phyloP scores from a whole-genome alignment of 2,888 invertebrate species.

The Fabriciana adippe region DNA sequence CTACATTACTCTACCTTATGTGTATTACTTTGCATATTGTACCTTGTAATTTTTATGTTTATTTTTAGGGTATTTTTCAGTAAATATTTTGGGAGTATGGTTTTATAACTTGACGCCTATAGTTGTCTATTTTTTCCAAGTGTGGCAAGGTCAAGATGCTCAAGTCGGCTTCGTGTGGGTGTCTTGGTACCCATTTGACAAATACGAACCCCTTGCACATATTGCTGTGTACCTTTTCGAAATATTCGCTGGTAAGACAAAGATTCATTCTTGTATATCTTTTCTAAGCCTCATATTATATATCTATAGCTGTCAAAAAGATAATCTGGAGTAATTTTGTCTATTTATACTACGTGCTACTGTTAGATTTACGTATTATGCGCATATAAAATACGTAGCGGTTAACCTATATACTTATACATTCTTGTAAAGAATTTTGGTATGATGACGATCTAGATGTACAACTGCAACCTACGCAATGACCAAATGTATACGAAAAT shows the following conservation, averaged over 20 bases:
- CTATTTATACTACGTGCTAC: background rate
- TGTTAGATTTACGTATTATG: background rate
- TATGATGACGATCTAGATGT: background rate
- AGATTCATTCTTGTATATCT: too few relatives aligned
- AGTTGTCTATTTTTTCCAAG: conserved; percentile 55
- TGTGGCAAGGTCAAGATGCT: conserved; percentile 52
- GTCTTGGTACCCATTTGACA: conserved; percentile 77
- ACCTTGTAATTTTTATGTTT: background rate
- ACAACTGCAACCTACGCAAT: too few relatives aligned
- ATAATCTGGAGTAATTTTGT: background rate
- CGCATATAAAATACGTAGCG: background rate
- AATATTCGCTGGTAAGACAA: conserved; percentile 62
- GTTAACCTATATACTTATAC: background rate
- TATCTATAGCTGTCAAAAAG: too few relatives aligned
- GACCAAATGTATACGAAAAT: too few relatives aligned
- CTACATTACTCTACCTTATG: background rate
- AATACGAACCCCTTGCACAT: conserved; percentile 61
- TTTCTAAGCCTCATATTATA: too few relatives aligned
- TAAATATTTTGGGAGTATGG: conserved; percentile 66
- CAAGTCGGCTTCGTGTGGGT: conserved; percentile 68
- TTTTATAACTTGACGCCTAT: conserved; percentile 73
- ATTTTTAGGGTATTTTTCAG: conserved; percentile 62
- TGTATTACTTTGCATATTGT: background rate
- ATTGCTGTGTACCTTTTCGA: conserved; percentile 69
- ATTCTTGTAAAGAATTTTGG: background rate